phyloP scores from a whole-genome alignment of 2,113 vertebrate species.

The Calypte anna region DNA sequence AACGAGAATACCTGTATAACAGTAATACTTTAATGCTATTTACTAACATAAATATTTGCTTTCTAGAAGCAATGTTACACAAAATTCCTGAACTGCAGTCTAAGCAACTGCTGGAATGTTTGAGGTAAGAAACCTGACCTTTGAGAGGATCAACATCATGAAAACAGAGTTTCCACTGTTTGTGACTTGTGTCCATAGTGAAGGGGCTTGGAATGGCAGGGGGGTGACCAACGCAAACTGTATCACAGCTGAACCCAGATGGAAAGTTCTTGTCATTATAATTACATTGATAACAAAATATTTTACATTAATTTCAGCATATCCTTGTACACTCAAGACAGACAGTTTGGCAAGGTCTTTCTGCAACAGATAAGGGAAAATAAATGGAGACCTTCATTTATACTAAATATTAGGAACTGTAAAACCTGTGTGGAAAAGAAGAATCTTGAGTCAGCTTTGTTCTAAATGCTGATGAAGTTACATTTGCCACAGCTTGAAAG shows the following conservation, averaged over 20 bases:
- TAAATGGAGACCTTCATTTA: conserved; percentile 37
- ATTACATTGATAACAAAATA: conserved; percentile 14
- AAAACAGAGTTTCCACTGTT: conserved; percentile 65
- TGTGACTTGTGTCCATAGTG: conserved; percentile 29
- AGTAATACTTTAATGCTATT: conserved; percentile 65
- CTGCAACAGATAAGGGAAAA: conserved; percentile 37
- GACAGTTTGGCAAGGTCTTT: conserved; percentile 22
- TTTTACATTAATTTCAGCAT: conserved; percentile 35
- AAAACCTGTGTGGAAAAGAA: neutral
- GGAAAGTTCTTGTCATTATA: conserved; percentile 7
- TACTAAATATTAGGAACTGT: neutral
- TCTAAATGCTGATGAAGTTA: conserved; percentile 24
- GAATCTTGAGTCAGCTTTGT: conserved; percentile 28
- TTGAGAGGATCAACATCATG: conserved; percentile 41
- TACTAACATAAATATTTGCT: conserved; percentile 75
- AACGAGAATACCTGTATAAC: conserved; percentile 48
- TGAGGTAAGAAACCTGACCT: conserved; percentile 66
- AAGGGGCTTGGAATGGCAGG: neutral
- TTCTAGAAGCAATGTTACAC: conserved; percentile 54
- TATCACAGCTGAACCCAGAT: neutral
- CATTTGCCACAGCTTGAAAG: neutral
- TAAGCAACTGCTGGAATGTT: conserved; percentile 62
- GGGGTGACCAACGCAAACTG: neutral
- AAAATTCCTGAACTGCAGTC: conserved; percentile 62
- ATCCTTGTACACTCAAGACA: neutral